Evolutionary conservation across 2,797 vertebrate genomes (phyloP).

Genomic region (Sebastes taczanowskii): DNA sequence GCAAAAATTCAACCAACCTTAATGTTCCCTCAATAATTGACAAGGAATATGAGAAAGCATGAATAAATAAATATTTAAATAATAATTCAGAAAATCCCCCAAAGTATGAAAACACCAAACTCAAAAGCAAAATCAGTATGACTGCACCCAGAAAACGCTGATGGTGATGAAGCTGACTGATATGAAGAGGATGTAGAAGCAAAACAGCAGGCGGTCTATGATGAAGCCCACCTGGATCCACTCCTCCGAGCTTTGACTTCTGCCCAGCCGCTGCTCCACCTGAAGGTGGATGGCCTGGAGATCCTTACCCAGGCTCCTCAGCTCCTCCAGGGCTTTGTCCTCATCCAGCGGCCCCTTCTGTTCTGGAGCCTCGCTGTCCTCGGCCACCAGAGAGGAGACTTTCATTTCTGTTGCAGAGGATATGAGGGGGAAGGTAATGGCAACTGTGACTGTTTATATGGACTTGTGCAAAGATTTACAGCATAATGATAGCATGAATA

Average conservation of each 20-base stretch:
- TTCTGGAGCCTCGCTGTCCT: neutral
- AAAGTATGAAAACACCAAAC: neutral
- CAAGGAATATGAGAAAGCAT: neutral
- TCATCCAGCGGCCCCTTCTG: conserved; percentile 4
- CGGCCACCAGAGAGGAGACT: fast-evolving
- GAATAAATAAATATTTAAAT: neutral
- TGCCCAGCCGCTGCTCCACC: conserved; percentile 45
- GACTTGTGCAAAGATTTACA: neutral
- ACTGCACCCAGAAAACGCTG: conserved; percentile 65
- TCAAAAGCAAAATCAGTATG: conserved; percentile 5
- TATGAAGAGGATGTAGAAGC: conserved; percentile 74
- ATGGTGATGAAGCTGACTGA: conserved; percentile 76
- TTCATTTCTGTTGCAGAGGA: conserved; percentile 22
- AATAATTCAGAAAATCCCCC: neutral
- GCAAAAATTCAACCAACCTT: neutral
- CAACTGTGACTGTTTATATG: neutral
- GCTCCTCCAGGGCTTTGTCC: conserved; percentile 55
- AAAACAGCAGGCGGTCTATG: conserved; percentile 77
- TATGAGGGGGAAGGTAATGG: neutral
- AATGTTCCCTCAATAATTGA: neutral
- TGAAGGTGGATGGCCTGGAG: conserved; percentile 58
- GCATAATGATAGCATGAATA: neutral
- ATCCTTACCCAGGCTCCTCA: conserved; percentile 62
- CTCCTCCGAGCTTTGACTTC: conserved; percentile 49
- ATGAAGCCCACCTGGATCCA: conserved; percentile 75